Conservation (phyloP, 2,113 vertebrate genomes). For the Melanocharis versteri region DNA sequence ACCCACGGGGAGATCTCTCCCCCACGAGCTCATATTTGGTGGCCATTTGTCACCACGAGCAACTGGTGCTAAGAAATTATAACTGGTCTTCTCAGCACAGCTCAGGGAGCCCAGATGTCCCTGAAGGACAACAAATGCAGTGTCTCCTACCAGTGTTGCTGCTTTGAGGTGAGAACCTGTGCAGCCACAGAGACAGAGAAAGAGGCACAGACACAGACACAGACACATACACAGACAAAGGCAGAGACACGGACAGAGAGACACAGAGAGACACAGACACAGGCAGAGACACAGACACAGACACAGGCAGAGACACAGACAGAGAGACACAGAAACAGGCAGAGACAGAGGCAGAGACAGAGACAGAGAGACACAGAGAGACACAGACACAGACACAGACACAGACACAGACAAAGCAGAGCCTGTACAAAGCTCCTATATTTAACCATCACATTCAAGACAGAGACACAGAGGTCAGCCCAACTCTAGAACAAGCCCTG, state of each 20-base stretch:
- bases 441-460: not conserved
- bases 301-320: not conserved
- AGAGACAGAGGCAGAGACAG: not conserved
- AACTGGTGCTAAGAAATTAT: not conserved
- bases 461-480: not conserved
- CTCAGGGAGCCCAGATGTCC: not conserved
- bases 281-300: too few species aligned
- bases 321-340: not conserved
- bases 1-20: not conserved
- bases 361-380: not conserved
- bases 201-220: not conserved
- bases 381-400: too few species aligned
- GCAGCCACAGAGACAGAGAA: not conserved
- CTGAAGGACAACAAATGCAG: rapidly evolving
- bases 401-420: not conserved
- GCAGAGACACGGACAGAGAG: too few species aligned
- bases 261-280: too few species aligned
- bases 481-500: not conserved
- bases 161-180: not conserved
- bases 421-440: not conserved
- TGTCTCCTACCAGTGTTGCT: not conserved
- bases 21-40: not conserved
- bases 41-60: not conserved
- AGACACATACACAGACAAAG: not conserved
- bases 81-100: not conserved